phyloP scores from a whole-genome alignment of 1,140 invertebrate genomes.

The Camponotus pennsylvanicus region DNA sequence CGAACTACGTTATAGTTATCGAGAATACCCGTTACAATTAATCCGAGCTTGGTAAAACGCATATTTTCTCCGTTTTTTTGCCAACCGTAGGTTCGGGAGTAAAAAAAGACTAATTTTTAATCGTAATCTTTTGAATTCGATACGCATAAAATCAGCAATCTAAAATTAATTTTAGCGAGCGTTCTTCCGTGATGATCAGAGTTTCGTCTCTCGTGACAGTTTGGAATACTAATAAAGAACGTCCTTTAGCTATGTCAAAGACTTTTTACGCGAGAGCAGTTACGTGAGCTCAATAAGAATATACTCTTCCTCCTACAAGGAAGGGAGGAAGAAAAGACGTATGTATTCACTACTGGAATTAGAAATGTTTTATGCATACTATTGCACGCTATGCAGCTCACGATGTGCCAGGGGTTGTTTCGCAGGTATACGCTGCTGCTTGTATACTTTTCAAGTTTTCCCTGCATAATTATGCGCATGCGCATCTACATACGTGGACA shows the following conservation, averaged over 20 bases:
- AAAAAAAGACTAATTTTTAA: no score
- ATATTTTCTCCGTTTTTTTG: no score
- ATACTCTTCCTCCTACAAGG: background rate
- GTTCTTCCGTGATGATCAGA: constrained; percentile 59
- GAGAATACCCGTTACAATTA: no score
- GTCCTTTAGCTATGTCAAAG: constrained; percentile 70
- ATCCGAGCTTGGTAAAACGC: no score
- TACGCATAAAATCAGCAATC: background rate
- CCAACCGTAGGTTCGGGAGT: no score
- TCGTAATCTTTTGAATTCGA: background rate
- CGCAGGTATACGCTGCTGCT: background rate
- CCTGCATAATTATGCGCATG: background rate
- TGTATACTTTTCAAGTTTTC: background rate
- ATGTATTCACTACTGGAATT: constrained; percentile 32
- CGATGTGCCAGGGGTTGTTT: constrained; percentile 4
- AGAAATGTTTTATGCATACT: constrained; percentile 53
- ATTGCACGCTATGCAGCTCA: background rate
- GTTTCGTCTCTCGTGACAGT: constrained; percentile 42
- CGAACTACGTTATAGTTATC: no score
- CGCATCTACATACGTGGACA: background rate
- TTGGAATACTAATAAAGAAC: constrained; percentile 68
- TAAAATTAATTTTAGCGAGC: constrained; percentile 7
- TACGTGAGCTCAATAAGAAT: constrained; percentile 70
- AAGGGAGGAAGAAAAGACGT: constrained; percentile 11
- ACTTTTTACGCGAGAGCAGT: constrained; percentile 57